A percentile compares a stretch with the other conserved stretches of the same genome.
Conservation (phyloP, 2,113 vertebrate genomes). For the Anoplopoma fimbria region DNA sequence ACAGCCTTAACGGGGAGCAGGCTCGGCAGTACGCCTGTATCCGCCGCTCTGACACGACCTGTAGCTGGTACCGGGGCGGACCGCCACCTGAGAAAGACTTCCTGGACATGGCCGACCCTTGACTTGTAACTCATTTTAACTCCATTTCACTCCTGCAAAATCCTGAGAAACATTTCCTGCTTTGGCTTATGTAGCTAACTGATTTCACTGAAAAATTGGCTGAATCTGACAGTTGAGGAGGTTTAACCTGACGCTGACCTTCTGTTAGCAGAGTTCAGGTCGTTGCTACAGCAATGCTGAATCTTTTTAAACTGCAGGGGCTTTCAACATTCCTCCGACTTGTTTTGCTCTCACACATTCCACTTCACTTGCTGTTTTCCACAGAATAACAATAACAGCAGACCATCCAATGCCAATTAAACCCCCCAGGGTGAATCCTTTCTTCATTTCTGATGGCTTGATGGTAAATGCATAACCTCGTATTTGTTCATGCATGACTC, state of each 20-base stretch:
- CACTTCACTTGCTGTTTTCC: constrained; percentile 29
- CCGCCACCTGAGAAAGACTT: constrained; percentile 89
- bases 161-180: constrained; percentile 37
- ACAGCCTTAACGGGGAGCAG: constrained; percentile 87
- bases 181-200: constrained; percentile 53
- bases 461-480: constrained; percentile 33
- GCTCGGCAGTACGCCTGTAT: constrained; percentile 91
- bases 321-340: constrained; percentile 41
- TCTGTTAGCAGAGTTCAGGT: constrained; percentile 37
- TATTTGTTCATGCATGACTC: constrained; percentile 19
- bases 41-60: constrained; percentile 87
- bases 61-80: constrained; percentile 90
- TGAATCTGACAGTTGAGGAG: constrained; percentile 21
- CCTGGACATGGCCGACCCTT: constrained; percentile 89
- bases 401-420: constrained; percentile 29
- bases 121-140: constrained; percentile 61
- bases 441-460: constrained; percentile 23
- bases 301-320: constrained; percentile 37
- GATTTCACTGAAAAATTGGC: constrained; percentile 33
- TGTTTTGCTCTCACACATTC: constrained; percentile 40
- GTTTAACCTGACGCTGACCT: constrained; percentile 25
- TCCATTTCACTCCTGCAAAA: constrained; percentile 29
- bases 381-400: constrained; percentile 46
- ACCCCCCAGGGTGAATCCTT: constrained; percentile 14
- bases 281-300: constrained; percentile 44